These are phyloP conservation scores for Phlogophora meticulosa DNA, from an alignment of 2,888 invertebrate species.

Conservation along the genomic window DNA sequence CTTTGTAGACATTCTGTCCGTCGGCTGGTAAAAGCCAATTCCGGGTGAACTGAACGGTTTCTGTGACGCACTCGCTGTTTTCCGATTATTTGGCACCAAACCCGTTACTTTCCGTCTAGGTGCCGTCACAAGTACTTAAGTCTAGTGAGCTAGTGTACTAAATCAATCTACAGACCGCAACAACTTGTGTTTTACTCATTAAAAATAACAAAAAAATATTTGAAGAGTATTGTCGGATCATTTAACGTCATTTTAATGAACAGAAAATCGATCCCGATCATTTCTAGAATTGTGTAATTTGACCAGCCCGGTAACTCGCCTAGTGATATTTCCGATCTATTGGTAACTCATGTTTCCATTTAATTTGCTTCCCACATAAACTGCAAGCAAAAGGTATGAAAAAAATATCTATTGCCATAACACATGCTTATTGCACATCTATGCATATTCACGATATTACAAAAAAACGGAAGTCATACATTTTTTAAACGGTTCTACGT, in stretches of 20 bases:
- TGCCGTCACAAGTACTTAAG: constrained; percentile 64
- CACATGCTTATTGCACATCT: background rate
- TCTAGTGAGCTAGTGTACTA: constrained; percentile 52
- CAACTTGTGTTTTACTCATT: constrained; percentile 26
- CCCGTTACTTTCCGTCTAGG: constrained; percentile 83
- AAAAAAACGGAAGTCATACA: constrained; percentile 40
- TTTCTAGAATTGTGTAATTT: background rate
- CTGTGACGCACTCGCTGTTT: constrained; percentile 78
- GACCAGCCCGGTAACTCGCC: background rate
- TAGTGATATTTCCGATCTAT: background rate
- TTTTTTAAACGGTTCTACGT: constrained; percentile 15
- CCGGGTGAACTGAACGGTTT: constrained; percentile 78
- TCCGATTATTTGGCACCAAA: constrained; percentile 82
- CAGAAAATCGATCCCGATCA: background rate
- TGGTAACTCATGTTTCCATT: background rate
- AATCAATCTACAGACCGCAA: constrained; percentile 54
- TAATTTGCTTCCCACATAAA: constrained; percentile 33
- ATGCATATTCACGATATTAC: constrained; percentile 8
- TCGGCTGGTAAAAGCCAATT: constrained; percentile 77
- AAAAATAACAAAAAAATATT: constrained; percentile 24
- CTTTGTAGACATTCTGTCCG: constrained; percentile 74
- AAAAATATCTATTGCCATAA: constrained; percentile 6
- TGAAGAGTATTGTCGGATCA: constrained; percentile 14
- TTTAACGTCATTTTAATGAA: constrained; percentile 12
- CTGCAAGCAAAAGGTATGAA: constrained; percentile 1